These are phyloP conservation scores for Ochropleura plecta DNA, from an alignment of 2,888 invertebrate species.

Conservation along the genomic window DNA sequence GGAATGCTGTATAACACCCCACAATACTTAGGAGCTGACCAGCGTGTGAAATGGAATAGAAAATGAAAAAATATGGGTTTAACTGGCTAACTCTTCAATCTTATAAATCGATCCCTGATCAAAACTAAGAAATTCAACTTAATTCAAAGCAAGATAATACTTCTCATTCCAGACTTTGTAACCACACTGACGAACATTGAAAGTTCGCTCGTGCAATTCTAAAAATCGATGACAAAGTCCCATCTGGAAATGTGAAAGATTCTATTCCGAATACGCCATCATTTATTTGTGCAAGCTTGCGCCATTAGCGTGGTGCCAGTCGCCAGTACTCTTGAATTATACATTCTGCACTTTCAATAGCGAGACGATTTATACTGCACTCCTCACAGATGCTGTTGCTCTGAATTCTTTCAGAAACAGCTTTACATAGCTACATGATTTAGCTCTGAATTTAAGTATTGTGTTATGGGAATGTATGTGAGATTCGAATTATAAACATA, in stretches of 20 bases:
- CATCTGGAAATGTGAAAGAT: constrained; percentile 44
- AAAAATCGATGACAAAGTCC: constrained; percentile 38
- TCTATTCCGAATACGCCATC: constrained; percentile 40
- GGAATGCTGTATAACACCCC: too few species aligned
- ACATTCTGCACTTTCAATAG: constrained; percentile 56
- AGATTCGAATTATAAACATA: neutral
- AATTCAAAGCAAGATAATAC: neutral
- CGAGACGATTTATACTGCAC: constrained; percentile 36
- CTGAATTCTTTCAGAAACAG: constrained; percentile 12
- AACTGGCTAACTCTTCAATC: neutral
- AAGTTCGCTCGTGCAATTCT: constrained; percentile 13
- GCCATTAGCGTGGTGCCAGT: constrained; percentile 49
- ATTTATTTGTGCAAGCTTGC: constrained; percentile 39
- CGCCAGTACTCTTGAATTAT: constrained; percentile 46
- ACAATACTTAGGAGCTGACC: too few species aligned
- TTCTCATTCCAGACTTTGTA: neutral
- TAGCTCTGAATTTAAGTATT: constrained; percentile 15
- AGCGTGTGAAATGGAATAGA: too few species aligned
- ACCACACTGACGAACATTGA: constrained; percentile 11
- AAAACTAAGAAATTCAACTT: neutral
- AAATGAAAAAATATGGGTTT: too few species aligned
- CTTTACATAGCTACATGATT: constrained; percentile 24
- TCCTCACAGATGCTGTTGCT: constrained; percentile 26
- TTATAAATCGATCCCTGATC: neutral
- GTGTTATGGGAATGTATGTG: neutral